These are phyloP conservation scores for Rhynchomys soricoides DNA, from an alignment of 2,113 vertebrate genomes.

Conservation along the genomic window DNA sequence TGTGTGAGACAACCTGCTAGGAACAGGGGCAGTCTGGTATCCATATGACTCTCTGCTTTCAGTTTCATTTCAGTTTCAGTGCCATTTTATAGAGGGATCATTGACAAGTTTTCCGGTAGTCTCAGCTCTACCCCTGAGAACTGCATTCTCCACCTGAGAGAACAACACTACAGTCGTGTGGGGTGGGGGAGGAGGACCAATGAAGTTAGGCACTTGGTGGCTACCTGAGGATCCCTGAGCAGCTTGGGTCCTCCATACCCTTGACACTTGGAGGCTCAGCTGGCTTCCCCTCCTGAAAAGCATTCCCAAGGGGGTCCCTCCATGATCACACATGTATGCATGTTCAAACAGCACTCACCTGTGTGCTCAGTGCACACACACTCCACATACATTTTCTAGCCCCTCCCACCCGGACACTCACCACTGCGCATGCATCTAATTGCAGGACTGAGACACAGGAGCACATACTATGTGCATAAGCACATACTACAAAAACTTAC, in stretches of 20 bases:
- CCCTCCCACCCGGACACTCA: neutral
- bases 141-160: neutral
- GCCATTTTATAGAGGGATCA: neutral
- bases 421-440: too few species aligned
- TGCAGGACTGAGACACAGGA: neutral
- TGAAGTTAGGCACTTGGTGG: neutral
- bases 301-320: neutral
- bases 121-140: neutral
- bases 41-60: neutral
- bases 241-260: neutral
- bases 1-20: neutral
- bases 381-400: neutral
- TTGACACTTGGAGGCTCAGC: neutral
- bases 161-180: fast-evolving
- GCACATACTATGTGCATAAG: neutral
- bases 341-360: neutral
- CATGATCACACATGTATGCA: fast-evolving
- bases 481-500: neutral
- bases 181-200: neutral
- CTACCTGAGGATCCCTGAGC: neutral
- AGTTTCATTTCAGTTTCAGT: neutral
- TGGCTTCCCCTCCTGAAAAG: neutral
- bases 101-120: neutral
- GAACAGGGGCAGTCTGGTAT: neutral
- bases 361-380: neutral